Base-by-base conservation (phyloP, 2,888 invertebrate species). In the Patella depressa region DNA sequence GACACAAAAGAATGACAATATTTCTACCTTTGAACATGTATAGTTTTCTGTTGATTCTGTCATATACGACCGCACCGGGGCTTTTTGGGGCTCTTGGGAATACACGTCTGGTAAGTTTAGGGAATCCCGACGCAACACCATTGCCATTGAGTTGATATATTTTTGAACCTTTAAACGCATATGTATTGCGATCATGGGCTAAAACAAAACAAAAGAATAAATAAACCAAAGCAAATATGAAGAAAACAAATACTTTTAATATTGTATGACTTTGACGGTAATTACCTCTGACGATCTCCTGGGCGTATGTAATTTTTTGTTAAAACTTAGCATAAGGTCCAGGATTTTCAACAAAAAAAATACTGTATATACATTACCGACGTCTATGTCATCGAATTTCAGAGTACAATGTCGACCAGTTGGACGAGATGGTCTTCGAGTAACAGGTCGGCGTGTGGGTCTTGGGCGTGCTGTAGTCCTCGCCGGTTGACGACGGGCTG, bases 11-110 rank as follows among this genome's bases (percentile, higher is more conserved):
- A 7, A 2, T 24, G 14, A 65, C 12, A 12, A 71, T 53, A 45
- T 17, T 19, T 71, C 24, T 77, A 90, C 90, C 88, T 86, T 90
- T 90, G 77, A 90, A 90, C 71, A 90, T 83, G 76, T 88, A 90
- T 15, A 88, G 83, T 59, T 86, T 85, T 14, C 86, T 77, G 15
- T 83, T 78, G 74, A 83, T 81, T 65, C 83, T 81, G 71, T 89
- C 88, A 77, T 85, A 88, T n/a, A 88, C 88, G 0, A 87, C 88
- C 1, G 89, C 89, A 0, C 86, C 87, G 1, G 87, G 80, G 72
- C 81, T 83, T 55, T 77, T 80, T 1, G 90, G 90, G 1, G 87
- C 88, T 15, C 79, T 81, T 5, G 78, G 80, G 76, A 85, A 90
- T 3, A 88, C 83, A 29, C 83, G 82, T 15, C 84, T 76, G 19